These are phyloP conservation scores for Epinephelus malabaricus DNA, from an alignment of 2,797 vertebrate species.

Conservation along the genomic window DNA sequence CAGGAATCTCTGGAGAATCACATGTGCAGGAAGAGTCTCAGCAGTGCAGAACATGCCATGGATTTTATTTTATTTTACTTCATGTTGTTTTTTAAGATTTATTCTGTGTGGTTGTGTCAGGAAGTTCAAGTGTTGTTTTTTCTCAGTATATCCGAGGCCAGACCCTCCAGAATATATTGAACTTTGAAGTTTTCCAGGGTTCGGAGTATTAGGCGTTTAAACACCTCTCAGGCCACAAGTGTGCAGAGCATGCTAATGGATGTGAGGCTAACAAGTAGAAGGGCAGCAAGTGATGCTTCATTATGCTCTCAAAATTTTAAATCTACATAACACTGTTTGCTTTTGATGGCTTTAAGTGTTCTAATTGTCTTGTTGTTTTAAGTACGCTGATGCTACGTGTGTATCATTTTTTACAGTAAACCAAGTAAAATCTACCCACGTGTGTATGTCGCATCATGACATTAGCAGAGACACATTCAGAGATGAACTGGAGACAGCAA, in stretches of 20 bases:
- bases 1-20: conserved; percentile 9
- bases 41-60: not conserved
- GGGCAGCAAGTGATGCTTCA: not conserved
- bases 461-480: not conserved
- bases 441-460: not conserved
- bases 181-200: not conserved
- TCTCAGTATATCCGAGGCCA: not conserved
- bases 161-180: not conserved
- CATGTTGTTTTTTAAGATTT: not conserved
- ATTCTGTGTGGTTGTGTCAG: not conserved
- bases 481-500: too few species aligned
- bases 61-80: not conserved
- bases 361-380: too few species aligned
- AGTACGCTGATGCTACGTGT: too few species aligned
- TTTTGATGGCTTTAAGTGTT: too few species aligned
- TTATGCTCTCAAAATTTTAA: not conserved
- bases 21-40: not conserved
- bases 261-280: not conserved
- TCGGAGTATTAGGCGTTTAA: not conserved
- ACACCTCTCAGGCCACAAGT: not conserved
- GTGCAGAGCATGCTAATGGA: not conserved
- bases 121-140: not conserved
- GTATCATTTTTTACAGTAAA: not conserved
- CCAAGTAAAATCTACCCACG: not conserved
- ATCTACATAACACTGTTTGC: too few species aligned